phyloP scores from a whole-genome alignment of 2,888 invertebrate species.

The Serripes groenlandicus region DNA sequence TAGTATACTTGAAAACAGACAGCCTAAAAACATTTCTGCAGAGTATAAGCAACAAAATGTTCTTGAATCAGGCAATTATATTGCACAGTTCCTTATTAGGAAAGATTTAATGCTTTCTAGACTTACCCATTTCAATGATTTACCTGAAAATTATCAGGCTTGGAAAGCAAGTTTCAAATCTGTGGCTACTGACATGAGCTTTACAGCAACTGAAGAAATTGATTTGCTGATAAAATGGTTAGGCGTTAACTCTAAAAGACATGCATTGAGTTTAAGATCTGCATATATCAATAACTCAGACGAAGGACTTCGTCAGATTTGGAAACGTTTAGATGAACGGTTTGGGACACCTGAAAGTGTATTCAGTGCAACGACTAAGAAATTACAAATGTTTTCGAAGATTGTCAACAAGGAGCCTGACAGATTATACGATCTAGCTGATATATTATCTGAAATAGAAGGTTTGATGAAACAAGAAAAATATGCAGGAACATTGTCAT shows the following conservation, averaged over 20 bases:
- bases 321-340: conserved; percentile 47
- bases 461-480: conserved; percentile 16
- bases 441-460: conserved; percentile 25
- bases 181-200: too few relatives aligned
- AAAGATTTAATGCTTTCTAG: too few relatives aligned
- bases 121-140: too few relatives aligned
- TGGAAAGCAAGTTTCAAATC: too few relatives aligned
- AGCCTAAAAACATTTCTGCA: too few relatives aligned
- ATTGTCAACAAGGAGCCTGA: not conserved
- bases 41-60: too few relatives aligned
- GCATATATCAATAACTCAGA: conserved; percentile 28
- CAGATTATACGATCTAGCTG: conserved; percentile 14
- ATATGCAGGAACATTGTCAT: conserved; percentile 21
- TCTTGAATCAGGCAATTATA: too few relatives aligned
- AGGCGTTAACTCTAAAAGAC: conserved; percentile 38
- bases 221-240: conserved; percentile 51
- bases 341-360: conserved; percentile 54
- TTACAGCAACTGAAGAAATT: too few relatives aligned
- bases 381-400: conserved; percentile 14
- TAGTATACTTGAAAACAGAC: too few relatives aligned
- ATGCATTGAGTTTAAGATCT: conserved; percentile 40
- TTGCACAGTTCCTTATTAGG: too few relatives aligned
- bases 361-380: not conserved
- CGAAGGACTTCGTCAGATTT: conserved; percentile 24
- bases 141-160: too few relatives aligned